A percentile compares a stretch with the other conserved stretches of the same genome.
phyloP scores from a whole-genome alignment of 1,140 invertebrate species.

The Arctopsyche grandis region DNA sequence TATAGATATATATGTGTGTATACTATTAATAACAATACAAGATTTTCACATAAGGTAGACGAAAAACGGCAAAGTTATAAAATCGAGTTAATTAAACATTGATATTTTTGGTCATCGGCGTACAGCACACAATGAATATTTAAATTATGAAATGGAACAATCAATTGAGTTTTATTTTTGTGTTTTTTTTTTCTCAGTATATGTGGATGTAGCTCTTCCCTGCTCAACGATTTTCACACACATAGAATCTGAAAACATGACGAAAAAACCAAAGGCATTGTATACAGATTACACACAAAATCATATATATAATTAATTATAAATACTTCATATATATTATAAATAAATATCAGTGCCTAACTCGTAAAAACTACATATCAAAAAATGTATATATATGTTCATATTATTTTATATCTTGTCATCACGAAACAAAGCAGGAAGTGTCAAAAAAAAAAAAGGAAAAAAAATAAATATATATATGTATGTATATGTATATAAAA shows the following conservation, averaged over 20 bases:
- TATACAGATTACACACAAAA: conserved; percentile 36
- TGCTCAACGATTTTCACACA: conserved; percentile 16
- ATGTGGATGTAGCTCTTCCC: not conserved
- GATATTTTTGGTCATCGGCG: not conserved
- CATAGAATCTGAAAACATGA: conserved; percentile 47
- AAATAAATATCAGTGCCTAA: conserved; percentile 20
- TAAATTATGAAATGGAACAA: conserved; percentile 12
- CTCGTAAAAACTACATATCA: conserved; percentile 1
- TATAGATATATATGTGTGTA: not conserved
- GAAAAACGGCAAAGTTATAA: not conserved
- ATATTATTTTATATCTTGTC: not conserved
- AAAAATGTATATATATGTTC: not conserved
- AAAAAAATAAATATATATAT: conserved; percentile 11
- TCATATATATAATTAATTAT: not conserved
- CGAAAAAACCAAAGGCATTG: conserved; percentile 48
- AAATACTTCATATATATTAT: conserved; percentile 31
- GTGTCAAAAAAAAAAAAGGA: conserved; percentile 38
- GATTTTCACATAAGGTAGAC: not conserved
- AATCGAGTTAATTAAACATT: conserved; percentile 10
- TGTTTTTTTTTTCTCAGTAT: not conserved
- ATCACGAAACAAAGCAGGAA: conserved; percentile 33
- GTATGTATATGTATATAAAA: conserved; percentile 24
- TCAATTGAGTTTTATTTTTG: not conserved
- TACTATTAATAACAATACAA: not conserved
- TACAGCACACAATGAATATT: not conserved